Evolutionary conservation across 1,140 invertebrate species (phyloP), one percentile per base, ranked within the genome.

Genomic region (Drosophila subpulchrella): DNA sequence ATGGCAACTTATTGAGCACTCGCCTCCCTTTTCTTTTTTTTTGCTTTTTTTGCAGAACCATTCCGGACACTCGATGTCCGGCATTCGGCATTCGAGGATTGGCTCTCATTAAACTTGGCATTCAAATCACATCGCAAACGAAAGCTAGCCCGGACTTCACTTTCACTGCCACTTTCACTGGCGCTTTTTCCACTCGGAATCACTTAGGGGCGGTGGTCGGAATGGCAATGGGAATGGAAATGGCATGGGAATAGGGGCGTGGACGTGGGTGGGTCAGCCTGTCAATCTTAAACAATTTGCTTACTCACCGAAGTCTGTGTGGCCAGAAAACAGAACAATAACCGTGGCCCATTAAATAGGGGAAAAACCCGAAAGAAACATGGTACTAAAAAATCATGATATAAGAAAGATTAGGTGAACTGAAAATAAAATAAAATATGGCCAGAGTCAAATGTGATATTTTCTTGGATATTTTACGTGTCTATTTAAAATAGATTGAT

Each of bases 221-320:
- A 27, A 48, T 48, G 12, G 46, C 46, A 48, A 30, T 48, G 46
- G 11, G 0, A 30, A 8, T n/a, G 32, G 32, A 1, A 27, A 48
- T 47, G 4, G 20, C 44, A 47, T 24, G 44, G 10, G 0, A 48
- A 7, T n/a, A 12, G 11, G 24, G 32, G 11, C 7, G 30, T 8
- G 4, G 39, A 3, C 2, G 32, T 27, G 8, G 44, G 50, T 34
- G 61, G 47, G 55, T 47, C 78, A 67, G 65, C 79, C 79, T 78
- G 80, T 83, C 80, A 83, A 75, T 83, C 75, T 66, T 75, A 72
- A 83, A 75, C 65, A 83, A 83, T 83, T 83, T 83, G 80, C 80
- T 83, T 83, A 83, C 65, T 83, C 71, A 83, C 67, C 81, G 47
- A 78, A 83, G 32, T 34, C 7, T 42, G 66, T 83, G 61, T 83